Evolutionary conservation across 2,797 vertebrate species (phyloP).

Genomic region (Florisuga fusca): DNA sequence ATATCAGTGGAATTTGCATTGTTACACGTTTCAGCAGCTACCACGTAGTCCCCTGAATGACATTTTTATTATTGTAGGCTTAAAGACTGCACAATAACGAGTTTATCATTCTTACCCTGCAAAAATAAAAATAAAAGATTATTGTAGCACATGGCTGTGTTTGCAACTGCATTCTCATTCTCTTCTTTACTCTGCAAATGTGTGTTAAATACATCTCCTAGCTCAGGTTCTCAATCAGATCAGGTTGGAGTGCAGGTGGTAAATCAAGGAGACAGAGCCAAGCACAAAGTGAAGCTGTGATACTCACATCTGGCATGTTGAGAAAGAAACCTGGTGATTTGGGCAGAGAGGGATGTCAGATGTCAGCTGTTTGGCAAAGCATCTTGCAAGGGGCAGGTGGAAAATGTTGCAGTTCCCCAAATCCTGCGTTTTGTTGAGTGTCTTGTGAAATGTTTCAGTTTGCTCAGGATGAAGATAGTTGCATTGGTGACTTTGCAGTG

Average conservation of each 20-base stretch:
- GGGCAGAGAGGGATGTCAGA: accelerated
- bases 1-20: background rate
- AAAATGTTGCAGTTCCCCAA: background rate
- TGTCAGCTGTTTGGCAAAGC: background rate
- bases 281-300: background rate
- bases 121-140: background rate
- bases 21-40: background rate
- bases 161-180: background rate
- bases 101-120: background rate
- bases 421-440: background rate
- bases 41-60: background rate
- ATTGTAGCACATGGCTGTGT: background rate
- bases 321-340: background rate
- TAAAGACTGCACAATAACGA: background rate
- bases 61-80: background rate
- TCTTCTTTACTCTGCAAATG: background rate
- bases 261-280: background rate
- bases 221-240: background rate
- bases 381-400: background rate
- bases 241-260: background rate
- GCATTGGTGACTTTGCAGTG: conserved; percentile 89
- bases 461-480: conserved; percentile 92
- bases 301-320: background rate
- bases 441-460: conserved; percentile 78
- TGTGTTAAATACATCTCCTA: background rate